Conservation (phyloP, 2,797 vertebrate species). For the Pangasius macronema region DNA sequence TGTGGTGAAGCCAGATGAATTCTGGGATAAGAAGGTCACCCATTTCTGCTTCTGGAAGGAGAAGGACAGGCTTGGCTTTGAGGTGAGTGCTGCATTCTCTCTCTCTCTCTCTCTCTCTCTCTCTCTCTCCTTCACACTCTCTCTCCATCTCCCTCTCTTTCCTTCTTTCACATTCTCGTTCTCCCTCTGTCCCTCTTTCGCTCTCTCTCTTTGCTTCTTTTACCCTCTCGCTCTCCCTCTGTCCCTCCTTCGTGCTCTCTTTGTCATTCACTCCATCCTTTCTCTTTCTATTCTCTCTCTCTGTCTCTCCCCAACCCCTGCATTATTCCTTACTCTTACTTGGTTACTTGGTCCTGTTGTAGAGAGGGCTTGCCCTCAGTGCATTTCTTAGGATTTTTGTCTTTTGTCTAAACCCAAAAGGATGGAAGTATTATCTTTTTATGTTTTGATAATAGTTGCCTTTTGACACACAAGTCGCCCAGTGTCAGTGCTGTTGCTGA, state of each 20-base stretch:
- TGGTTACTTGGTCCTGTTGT: not conserved
- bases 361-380: not conserved
- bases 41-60: constrained; percentile 99
- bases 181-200: not conserved
- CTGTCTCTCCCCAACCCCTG: no score
- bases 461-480: not conserved
- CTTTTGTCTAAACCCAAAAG: not conserved
- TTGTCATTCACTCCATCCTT: no score
- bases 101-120: not conserved
- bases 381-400: not conserved
- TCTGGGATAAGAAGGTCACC: constrained; percentile 99
- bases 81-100: constrained; percentile 74
- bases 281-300: not conserved
- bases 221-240: not conserved
- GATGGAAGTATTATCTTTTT: not conserved
- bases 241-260: not conserved
- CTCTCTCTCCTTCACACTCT: no score
- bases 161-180: rapidly evolving
- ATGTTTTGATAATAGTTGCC: not conserved
- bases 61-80: constrained; percentile 96
- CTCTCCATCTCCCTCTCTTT: no score
- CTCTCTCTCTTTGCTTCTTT: no score
- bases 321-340: not conserved
- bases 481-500: not conserved
- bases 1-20: constrained; percentile 98